Conservation (phyloP, 1,140 invertebrate species). For the Brachionus calyciflorus region DNA sequence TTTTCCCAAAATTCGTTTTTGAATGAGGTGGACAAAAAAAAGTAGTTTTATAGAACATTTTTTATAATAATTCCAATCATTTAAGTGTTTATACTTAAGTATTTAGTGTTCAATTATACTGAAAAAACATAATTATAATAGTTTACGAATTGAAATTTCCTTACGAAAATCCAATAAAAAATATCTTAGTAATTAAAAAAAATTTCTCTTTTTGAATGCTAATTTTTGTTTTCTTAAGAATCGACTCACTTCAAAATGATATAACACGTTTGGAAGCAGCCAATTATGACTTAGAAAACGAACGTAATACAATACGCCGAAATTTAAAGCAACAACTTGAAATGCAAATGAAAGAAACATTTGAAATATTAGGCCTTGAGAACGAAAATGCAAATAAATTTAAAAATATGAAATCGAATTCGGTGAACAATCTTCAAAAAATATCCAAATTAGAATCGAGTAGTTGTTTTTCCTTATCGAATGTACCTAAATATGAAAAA, state of each 20-base stretch:
- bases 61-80: no score
- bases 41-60: no score
- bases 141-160: no score
- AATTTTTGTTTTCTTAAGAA: not conserved
- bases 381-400: not conserved
- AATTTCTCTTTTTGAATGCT: no score
- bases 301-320: slow-evolving; percentile 11
- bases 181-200: no score
- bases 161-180: no score
- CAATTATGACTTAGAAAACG: slow-evolving; percentile 43
- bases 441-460: slow-evolving; percentile 1
- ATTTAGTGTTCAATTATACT: no score
- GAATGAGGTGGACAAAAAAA: no score
- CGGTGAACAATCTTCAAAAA: slow-evolving; percentile 23
- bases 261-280: slow-evolving; percentile 9
- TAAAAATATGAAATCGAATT: not conserved
- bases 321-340: slow-evolving; percentile 25
- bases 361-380: slow-evolving; percentile 14
- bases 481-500: not conserved
- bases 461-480: not conserved
- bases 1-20: no score
- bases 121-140: no score
- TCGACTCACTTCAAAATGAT: slow-evolving; percentile 2
- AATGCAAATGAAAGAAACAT: slow-evolving; percentile 41
- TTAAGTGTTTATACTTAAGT: no score